phyloP scores from a whole-genome alignment of 1,140 invertebrate genomes.

The Danaus plexippus region DNA sequence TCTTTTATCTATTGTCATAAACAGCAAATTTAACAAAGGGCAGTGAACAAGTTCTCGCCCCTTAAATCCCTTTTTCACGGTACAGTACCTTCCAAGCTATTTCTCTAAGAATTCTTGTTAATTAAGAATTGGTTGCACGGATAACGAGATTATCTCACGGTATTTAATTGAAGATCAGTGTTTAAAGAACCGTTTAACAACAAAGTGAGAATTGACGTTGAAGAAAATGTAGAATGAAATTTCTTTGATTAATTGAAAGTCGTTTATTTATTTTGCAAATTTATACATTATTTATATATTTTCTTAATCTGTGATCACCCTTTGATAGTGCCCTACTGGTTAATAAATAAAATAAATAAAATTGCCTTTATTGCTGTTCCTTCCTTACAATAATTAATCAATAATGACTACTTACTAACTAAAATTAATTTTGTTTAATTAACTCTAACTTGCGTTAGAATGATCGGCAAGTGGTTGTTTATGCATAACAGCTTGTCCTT shows the following conservation, averaged over 20 bases:
- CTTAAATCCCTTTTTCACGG: slow-evolving; percentile 48
- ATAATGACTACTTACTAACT: too few species aligned
- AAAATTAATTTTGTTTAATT: too few species aligned
- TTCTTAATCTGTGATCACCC: too few species aligned
- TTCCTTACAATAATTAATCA: too few species aligned
- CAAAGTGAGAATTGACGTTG: slow-evolving; percentile 33
- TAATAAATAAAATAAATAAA: too few species aligned
- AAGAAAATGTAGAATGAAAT: slow-evolving; percentile 24
- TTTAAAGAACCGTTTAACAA: slow-evolving; percentile 40
- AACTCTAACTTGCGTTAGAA: too few species aligned
- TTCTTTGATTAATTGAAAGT: slow-evolving; percentile 6
- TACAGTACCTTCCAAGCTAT: slow-evolving; percentile 38
- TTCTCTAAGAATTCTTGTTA: slow-evolving; percentile 55
- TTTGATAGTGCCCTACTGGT: too few species aligned
- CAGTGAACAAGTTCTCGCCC: slow-evolving; percentile 34
- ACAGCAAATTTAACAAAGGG: slow-evolving; percentile 38
- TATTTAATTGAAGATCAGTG: slow-evolving; percentile 51
- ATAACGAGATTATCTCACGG: slow-evolving; percentile 58
- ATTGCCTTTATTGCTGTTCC: too few species aligned
- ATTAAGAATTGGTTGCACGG: slow-evolving; percentile 51
- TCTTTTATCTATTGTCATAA: slow-evolving; percentile 31
- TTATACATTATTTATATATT: neutral
- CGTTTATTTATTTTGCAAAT: slow-evolving; percentile 4
- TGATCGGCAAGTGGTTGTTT: too few species aligned
- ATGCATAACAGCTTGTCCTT: too few species aligned